These are phyloP conservation scores for Siniperca obscura DNA, from an alignment of 2,797 vertebrate species.

Conservation along the genomic window DNA sequence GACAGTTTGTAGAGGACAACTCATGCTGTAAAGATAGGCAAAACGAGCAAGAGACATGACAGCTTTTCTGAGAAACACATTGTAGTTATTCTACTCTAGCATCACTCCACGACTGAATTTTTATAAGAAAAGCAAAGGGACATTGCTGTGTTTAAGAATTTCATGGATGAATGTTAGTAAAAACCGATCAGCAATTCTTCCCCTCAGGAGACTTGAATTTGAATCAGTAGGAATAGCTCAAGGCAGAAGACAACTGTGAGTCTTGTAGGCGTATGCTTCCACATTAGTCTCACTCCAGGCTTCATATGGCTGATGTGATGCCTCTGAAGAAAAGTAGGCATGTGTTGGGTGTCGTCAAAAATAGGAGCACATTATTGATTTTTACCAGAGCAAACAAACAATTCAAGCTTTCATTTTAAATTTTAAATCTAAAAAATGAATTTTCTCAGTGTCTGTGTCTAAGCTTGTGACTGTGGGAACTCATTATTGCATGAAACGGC, in stretches of 20 bases:
- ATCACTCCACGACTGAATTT: slow-evolving; percentile 18
- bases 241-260: slow-evolving; percentile 44
- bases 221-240: slow-evolving; percentile 51
- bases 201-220: slow-evolving; percentile 45
- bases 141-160: slow-evolving; percentile 21
- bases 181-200: slow-evolving; percentile 33
- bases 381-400: slow-evolving; percentile 27
- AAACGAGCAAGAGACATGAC: slow-evolving; percentile 35
- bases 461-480: slow-evolving; percentile 49
- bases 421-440: slow-evolving; percentile 5
- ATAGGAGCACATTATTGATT: slow-evolving; percentile 35
- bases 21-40: slow-evolving; percentile 38
- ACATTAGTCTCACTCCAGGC: slow-evolving; percentile 56
- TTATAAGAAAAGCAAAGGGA: slow-evolving; percentile 28
- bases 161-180: slow-evolving; percentile 38
- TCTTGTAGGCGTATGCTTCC: slow-evolving; percentile 51
- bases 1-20: slow-evolving; percentile 47
- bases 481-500: slow-evolving; percentile 63
- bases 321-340: slow-evolving; percentile 28
- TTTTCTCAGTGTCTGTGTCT: slow-evolving; percentile 12
- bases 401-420: slow-evolving; percentile 10
- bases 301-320: slow-evolving; percentile 16
- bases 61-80: slow-evolving; percentile 17
- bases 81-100: slow-evolving; percentile 10
- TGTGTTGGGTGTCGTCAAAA: slow-evolving; percentile 27